Percentiles rank a stretch among this genome's conserved stretches.
Conservation (phyloP, 2,888 invertebrate species). For the Trissoscelio sp. region DNA sequence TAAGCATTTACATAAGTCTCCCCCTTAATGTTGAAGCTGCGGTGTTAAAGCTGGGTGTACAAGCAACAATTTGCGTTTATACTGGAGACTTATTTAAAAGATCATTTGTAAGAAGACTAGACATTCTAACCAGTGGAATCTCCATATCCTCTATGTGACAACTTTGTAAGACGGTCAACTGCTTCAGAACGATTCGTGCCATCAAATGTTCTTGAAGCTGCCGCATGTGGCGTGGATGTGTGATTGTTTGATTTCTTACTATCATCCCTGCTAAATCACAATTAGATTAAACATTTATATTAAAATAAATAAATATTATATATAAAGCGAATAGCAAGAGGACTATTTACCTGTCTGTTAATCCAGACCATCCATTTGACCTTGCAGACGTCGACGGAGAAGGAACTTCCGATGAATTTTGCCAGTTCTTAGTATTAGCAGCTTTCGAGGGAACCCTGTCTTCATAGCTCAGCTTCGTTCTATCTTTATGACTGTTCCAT, state of each 20-base stretch:
- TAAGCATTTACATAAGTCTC: no score
- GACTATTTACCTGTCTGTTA: no score
- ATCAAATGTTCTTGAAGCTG: conserved; percentile 80
- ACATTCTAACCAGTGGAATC: conserved; percentile 80
- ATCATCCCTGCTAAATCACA: conserved; percentile 74
- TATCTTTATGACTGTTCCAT: conserved; percentile 74
- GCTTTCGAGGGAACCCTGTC: conserved; percentile 79
- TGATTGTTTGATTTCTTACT: conserved; percentile 72
- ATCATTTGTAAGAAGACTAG: no score
- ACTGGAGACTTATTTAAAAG: no score
- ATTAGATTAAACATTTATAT: conserved; percentile 9
- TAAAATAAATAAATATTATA: neutral
- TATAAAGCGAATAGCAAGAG: no score
- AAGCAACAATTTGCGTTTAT: no score
- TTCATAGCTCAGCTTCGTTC: conserved; percentile 74
- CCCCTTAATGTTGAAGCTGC: no score
- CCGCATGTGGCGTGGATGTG: conserved; percentile 78
- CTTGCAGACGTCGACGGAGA: conserved; percentile 77
- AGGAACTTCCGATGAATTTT: conserved; percentile 77
- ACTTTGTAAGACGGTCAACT: conserved; percentile 87
- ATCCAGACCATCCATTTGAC: conserved; percentile 81
- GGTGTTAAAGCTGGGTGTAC: no score
- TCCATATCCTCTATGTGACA: conserved; percentile 91
- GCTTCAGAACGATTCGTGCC: conserved; percentile 83
- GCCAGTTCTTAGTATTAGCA: conserved; percentile 79